Percentiles rank a stretch among this genome's conserved stretches.
phyloP scores from a whole-genome alignment of 2,888 invertebrate genomes.

The Acronicta psi region DNA sequence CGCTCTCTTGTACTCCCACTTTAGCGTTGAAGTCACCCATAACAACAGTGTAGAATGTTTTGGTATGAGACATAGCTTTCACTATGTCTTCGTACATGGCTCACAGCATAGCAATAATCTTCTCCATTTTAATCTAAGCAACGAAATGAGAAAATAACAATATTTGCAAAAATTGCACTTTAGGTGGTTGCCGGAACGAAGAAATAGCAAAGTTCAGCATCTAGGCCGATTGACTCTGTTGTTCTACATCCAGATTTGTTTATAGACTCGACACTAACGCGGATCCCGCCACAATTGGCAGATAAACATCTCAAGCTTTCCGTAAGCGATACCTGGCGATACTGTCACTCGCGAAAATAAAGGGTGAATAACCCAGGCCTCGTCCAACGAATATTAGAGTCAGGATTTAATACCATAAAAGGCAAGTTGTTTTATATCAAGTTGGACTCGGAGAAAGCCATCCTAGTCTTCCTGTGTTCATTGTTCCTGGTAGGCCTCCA shows the following conservation, averaged over 20 bases:
- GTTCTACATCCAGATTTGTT: slow-evolving; percentile 47
- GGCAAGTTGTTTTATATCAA: slow-evolving; percentile 45
- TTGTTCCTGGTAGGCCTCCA: slow-evolving; percentile 59
- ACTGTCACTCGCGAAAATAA: slow-evolving; percentile 35
- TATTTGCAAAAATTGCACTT: neutral
- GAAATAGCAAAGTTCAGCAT: slow-evolving; percentile 31
- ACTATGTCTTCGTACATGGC: no score
- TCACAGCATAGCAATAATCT: no score
- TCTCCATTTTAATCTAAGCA: no score
- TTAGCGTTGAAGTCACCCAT: no score
- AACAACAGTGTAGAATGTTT: no score
- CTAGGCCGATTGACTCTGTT: slow-evolving; percentile 34
- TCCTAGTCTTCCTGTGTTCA: slow-evolving; percentile 61
- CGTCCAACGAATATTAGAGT: slow-evolving; percentile 40
- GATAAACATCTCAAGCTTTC: slow-evolving; percentile 34
- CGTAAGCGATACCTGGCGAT: slow-evolving; percentile 11
- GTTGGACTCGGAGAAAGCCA: slow-evolving; percentile 45
- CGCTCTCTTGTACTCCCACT: no score
- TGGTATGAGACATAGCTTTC: no score
- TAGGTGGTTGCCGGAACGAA: neutral
- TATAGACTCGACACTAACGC: slow-evolving; percentile 36
- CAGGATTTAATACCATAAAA: slow-evolving; percentile 42
- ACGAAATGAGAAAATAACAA: neutral
- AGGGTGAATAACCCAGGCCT: slow-evolving; percentile 43
- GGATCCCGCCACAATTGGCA: slow-evolving; percentile 28